These are phyloP conservation scores for Mormyrus proboscirostris DNA, from an alignment of 2,797 vertebrate genomes.

Conservation along the genomic window DNA sequence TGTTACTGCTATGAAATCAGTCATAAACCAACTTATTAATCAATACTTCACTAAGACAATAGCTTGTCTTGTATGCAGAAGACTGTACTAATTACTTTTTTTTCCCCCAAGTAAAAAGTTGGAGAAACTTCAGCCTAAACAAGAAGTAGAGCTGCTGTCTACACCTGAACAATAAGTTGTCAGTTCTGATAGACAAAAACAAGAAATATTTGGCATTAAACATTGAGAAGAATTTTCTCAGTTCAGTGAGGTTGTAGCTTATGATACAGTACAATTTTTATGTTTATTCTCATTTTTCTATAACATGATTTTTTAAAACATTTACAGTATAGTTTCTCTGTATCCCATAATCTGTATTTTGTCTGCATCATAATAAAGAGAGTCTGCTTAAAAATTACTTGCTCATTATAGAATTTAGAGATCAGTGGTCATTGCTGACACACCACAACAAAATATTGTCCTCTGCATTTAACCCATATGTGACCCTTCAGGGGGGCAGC, in stretches of 20 bases:
- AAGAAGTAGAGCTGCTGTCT: neutral
- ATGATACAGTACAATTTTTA: neutral
- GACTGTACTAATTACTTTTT: neutral
- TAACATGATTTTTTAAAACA: neutral
- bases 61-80: neutral
- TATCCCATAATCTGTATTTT: neutral
- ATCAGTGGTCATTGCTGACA: neutral
- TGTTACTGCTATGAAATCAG: neutral
- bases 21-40: neutral
- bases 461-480: neutral
- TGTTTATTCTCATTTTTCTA: neutral
- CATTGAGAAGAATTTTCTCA: neutral
- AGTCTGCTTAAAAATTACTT: neutral
- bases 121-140: neutral
- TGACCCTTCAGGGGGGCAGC: neutral
- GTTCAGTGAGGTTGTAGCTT: neutral
- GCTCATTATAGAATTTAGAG: neutral
- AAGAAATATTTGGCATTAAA: neutral
- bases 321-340: neutral
- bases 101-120: neutral
- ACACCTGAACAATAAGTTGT: neutral
- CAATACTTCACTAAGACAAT: neutral
- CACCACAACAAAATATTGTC: neutral
- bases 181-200: neutral
- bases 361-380: neutral